Percentiles rank a stretch among this genome's conserved stretches.
Evolutionary conservation across 1,140 invertebrate genomes (phyloP).

Genomic region (Cherax destructor): DNA sequence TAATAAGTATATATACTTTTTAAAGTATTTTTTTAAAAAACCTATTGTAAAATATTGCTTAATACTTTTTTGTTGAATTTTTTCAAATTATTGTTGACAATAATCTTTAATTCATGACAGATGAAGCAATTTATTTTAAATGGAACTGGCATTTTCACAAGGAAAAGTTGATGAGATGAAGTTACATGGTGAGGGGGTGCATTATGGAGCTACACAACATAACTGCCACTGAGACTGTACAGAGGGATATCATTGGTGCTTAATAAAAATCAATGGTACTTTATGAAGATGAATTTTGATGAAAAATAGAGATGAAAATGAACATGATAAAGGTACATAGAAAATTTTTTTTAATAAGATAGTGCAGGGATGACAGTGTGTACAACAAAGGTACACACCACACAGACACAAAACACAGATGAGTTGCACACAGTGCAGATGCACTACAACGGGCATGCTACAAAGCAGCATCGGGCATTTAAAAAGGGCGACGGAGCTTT

Average conservation of each 20-base stretch:
- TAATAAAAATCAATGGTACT: neutral
- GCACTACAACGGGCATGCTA: constrained; percentile 21
- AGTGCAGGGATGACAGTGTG: neutral
- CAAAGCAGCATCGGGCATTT: constrained; percentile 45
- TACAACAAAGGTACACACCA: constrained; percentile 27
- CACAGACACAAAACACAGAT: constrained; percentile 2
- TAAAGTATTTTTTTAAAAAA: no score
- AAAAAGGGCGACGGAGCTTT: constrained; percentile 43
- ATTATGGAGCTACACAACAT: constrained; percentile 11
- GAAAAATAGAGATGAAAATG: neutral
- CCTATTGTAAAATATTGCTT: neutral
- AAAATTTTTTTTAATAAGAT: neutral
- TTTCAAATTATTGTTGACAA: neutral
- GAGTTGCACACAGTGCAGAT: neutral
- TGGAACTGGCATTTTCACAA: constrained; percentile 23
- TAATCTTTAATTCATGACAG: neutral
- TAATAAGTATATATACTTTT: no score
- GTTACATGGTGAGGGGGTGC: constrained; percentile 8
- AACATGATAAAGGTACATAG: neutral
- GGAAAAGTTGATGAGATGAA: neutral
- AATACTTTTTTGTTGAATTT: neutral
- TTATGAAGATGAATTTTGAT: neutral
- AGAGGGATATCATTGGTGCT: no score
- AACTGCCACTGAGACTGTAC: no score
- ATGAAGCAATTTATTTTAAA: neutral